phyloP scores from a whole-genome alignment of 2,113 vertebrate genomes.

The Sialia sialis region DNA sequence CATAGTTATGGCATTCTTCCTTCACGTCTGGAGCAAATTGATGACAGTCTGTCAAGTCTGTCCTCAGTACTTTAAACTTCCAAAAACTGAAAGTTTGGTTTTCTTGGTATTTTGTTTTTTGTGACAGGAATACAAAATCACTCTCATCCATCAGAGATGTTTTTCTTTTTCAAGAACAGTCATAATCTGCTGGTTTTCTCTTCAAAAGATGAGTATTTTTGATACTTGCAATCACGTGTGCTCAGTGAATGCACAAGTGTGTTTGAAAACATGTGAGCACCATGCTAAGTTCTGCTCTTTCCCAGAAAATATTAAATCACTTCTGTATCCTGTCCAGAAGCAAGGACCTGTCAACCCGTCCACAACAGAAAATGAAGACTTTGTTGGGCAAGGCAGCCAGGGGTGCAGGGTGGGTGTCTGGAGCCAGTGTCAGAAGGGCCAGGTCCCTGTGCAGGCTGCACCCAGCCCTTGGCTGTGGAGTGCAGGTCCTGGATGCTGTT shows the following conservation, averaged over 20 bases:
- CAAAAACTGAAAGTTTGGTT: background rate
- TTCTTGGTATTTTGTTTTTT: background rate
- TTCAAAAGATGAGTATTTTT: background rate
- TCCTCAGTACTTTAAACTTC: background rate
- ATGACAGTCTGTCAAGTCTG: background rate
- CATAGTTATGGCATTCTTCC: background rate
- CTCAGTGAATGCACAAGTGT: background rate
- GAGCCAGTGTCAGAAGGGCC: too few relatives aligned
- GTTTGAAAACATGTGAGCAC: background rate
- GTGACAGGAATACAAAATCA: background rate
- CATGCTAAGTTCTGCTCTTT: background rate
- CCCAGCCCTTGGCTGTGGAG: background rate
- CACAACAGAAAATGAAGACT: fast-evolving
- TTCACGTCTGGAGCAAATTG: background rate
- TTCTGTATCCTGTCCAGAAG: background rate
- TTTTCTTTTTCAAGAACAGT: background rate
- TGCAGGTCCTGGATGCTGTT: background rate
- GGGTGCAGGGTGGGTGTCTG: background rate
- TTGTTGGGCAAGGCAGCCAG: background rate
- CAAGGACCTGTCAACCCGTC: background rate
- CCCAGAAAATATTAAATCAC: background rate
- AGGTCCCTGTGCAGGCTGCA: fast-evolving
- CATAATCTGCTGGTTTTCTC: background rate
- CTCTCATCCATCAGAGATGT: background rate
- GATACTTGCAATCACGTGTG: background rate